Percentiles rank a stretch among this genome's conserved stretches.
These are phyloP conservation scores for Neoitamus cyanurus DNA, from an alignment of 2,888 invertebrate species.

Conservation along the genomic window DNA sequence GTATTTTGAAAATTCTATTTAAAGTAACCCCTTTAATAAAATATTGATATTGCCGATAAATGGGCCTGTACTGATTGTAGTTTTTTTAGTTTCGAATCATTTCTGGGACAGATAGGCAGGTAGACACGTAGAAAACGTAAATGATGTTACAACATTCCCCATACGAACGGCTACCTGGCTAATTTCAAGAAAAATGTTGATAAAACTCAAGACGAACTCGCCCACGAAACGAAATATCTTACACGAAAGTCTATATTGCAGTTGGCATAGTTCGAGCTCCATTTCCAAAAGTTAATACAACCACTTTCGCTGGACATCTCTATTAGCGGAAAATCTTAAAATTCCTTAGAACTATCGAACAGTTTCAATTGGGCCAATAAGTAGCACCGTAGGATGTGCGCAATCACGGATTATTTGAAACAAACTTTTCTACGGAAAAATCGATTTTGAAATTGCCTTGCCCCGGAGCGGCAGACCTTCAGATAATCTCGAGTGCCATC, in stretches of 20 bases:
- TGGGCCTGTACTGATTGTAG: no score
- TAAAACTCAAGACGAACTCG: no score
- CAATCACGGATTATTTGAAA: conserved; percentile 23
- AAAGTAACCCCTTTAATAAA: no score
- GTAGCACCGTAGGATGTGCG: background rate
- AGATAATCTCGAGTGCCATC: background rate
- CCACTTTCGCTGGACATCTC: background rate
- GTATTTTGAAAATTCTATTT: no score
- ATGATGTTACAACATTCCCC: no score
- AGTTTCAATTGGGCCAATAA: conserved; percentile 12
- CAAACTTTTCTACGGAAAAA: conserved; percentile 14
- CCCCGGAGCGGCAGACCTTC: conserved; percentile 8
- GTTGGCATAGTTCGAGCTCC: background rate
- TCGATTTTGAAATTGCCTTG: conserved; percentile 19
- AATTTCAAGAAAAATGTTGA: no score
- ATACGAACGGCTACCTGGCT: no score
- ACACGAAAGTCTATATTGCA: background rate
- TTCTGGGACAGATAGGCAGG: no score
- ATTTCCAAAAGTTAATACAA: background rate
- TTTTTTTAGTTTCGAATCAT: no score
- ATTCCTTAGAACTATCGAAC: background rate
- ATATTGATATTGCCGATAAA: no score
- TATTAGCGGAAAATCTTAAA: background rate
- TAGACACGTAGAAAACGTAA: no score
- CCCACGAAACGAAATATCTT: no score